Conservation (phyloP, 2,888 invertebrate species). For the Ophioninae sp. region DNA sequence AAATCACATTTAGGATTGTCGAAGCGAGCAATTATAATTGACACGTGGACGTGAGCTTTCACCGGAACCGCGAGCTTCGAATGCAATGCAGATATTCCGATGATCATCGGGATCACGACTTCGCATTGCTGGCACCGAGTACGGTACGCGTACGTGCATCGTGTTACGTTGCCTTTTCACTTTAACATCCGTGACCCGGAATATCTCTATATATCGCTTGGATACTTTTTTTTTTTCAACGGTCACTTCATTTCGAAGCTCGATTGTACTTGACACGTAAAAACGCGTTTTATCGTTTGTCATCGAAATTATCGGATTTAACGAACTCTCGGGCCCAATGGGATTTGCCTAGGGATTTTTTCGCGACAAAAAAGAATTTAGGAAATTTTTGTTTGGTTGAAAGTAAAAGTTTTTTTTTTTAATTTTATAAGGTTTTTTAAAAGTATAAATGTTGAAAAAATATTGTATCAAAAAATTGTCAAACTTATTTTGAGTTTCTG, state of each 20-base stretch:
- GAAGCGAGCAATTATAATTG: constrained; percentile 29
- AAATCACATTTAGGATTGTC: constrained; percentile 30
- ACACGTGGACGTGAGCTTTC: constrained; percentile 47
- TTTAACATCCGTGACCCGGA: constrained; percentile 1
- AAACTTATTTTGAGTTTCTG: no score
- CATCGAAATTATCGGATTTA: not conserved
- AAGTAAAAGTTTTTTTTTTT: no score
- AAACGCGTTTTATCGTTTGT: not conserved
- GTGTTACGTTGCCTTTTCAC: constrained; percentile 22
- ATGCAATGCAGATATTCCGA: constrained; percentile 48
- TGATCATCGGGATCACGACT: constrained; percentile 54
- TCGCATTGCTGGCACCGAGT: constrained; percentile 43
- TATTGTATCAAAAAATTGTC: no score
- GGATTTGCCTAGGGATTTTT: no score
- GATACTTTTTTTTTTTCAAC: not conserved
- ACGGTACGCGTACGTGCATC: not conserved
- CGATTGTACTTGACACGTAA: not conserved
- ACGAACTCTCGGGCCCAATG: no score
- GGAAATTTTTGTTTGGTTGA: no score
- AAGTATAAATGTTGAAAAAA: no score
- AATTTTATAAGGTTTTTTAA: no score
- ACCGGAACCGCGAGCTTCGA: constrained; percentile 55
- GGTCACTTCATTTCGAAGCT: not conserved
- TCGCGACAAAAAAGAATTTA: no score
- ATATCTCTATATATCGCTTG: constrained; percentile 13